Conservation (phyloP, 2,888 invertebrate species). For the Tipula unca region DNA sequence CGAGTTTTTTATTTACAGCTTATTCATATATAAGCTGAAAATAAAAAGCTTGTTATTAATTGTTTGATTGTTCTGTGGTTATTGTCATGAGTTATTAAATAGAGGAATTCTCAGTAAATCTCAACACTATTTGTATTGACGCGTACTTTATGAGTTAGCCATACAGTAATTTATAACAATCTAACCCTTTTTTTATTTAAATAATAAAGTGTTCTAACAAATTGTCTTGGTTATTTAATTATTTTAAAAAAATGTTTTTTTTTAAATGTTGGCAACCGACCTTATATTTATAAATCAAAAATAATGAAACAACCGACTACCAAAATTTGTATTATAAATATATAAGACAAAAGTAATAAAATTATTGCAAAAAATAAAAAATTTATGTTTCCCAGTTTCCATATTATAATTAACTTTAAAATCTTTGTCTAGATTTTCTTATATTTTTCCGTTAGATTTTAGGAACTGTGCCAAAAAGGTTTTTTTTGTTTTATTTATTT, state of each 20-base stretch:
- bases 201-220: background rate
- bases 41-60: too few relatives aligned
- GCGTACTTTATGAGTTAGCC: too few relatives aligned
- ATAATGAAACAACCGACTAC: background rate
- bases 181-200: too few relatives aligned
- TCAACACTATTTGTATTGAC: too few relatives aligned
- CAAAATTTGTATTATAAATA: background rate
- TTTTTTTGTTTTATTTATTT: too few relatives aligned
- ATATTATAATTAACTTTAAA: slow-evolving; percentile 8
- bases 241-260: background rate
- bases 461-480: background rate
- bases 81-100: too few relatives aligned
- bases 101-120: too few relatives aligned
- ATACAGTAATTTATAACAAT: too few relatives aligned
- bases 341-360: background rate
- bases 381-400: background rate
- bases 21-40: too few relatives aligned
- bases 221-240: background rate
- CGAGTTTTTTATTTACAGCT: too few relatives aligned
- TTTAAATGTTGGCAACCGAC: background rate
- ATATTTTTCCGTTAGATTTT: background rate
- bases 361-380: background rate
- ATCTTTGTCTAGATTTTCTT: background rate
- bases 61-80: too few relatives aligned
- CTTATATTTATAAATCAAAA: background rate